Base-by-base conservation (phyloP, 2,888 invertebrate species). In the Ethmia dodecea region DNA sequence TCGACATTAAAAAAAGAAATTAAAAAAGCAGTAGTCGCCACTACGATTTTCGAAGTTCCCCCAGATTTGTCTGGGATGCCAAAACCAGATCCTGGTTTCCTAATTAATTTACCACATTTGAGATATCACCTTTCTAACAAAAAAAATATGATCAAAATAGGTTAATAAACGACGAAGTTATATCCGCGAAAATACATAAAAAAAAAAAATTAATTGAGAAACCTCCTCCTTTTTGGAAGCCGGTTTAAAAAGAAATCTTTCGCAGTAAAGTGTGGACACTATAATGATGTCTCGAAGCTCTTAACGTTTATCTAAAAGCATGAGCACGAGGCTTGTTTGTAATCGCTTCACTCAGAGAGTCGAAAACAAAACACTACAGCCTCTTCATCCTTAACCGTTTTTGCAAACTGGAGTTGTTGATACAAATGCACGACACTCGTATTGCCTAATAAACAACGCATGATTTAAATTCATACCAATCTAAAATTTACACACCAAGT, bases 261-360 rank as follows among this genome's bases (percentile, higher is more conserved):
- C 18, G 18, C 5, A 18, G 18, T 18, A 18, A 18, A 5, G 18
- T 37, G 40, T 54, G 60, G 66, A 49, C 49, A 60, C 57, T 35
- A 35, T 47, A 57, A 42, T 35, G 35, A 42, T 47, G 52, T 53
- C 45, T 52, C 47, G 35, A 47, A 52, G 51, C 66, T 65, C 47
- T 72, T 60, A 67, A 55, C 53, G 49, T 61, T 68, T 68, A 72
- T 73, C 69, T 70, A 50, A 66, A 68, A 61, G 59, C 54, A 48
- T 46, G 47, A 47, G 42, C 55, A 58, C 55, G 55, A 43, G 43
- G 55, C 62, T 62, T 62, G 55, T 61, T 65, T 66, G 69, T 73
- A 59, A 63, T 63, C 62, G 43, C 47, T 51, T 43, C 45, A 52
- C 54, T 49, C 47, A 47, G 53, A 48, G 53, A 5, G 46, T 52